phyloP scores from a whole-genome alignment of 2,113 vertebrate species.

The Terrapene triunguis region DNA sequence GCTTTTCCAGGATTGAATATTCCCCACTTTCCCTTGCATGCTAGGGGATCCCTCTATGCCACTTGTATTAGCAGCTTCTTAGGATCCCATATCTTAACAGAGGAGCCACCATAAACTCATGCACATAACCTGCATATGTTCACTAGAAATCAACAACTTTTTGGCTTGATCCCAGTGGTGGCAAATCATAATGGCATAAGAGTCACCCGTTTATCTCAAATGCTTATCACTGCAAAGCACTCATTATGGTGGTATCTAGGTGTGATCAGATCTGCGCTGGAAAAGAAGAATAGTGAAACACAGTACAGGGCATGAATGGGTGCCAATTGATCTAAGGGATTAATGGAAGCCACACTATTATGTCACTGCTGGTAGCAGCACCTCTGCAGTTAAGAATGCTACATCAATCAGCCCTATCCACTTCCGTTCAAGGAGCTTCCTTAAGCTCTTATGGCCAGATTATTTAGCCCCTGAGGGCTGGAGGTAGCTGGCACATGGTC shows the following conservation, averaged over 20 bases:
- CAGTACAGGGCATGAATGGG: not conserved
- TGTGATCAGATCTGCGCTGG: accelerated
- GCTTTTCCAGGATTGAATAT: slow-evolving; percentile 45
- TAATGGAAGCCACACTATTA: not conserved
- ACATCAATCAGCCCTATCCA: not conserved
- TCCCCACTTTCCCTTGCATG: not conserved
- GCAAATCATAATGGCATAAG: not conserved
- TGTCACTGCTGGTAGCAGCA: not conserved
- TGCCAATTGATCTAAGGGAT: not conserved
- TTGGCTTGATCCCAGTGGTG: not conserved
- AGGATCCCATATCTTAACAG: not conserved
- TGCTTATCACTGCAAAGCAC: not conserved
- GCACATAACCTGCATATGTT: not conserved
- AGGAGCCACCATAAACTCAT: slow-evolving; percentile 20
- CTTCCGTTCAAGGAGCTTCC: not conserved
- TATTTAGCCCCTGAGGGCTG: not conserved
- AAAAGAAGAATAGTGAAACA: not conserved
- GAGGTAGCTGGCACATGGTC: too few species aligned
- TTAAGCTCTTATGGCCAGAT: not conserved
- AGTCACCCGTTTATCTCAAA: not conserved
- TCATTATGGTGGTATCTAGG: accelerated
- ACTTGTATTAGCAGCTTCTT: slow-evolving; percentile 1
- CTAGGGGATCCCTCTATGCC: not conserved
- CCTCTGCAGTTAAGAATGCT: not conserved
- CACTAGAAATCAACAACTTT: not conserved